phyloP scores from a whole-genome alignment of 2,113 vertebrate genomes.

The Carlito syrichta region DNA sequence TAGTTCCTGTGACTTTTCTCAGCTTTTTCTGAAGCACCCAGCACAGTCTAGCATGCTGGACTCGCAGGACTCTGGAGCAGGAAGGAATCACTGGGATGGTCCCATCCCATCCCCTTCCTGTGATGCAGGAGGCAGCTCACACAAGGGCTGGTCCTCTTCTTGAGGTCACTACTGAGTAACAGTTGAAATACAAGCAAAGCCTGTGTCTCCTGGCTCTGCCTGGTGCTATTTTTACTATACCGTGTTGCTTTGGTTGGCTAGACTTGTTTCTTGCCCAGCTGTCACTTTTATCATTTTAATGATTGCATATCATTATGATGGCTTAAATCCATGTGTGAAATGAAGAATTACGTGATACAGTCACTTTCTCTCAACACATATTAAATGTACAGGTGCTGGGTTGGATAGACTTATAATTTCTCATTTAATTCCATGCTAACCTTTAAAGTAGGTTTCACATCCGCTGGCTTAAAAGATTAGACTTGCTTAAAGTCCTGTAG shows the following conservation, averaged over 20 bases:
- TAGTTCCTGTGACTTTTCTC: background rate
- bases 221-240: background rate
- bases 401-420: background rate
- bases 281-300: conserved; percentile 22
- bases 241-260: background rate
- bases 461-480: background rate
- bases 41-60: too few relatives aligned
- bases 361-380: background rate
- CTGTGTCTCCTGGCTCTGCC: background rate
- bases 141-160: background rate
- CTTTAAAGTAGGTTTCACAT: background rate
- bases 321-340: conserved; percentile 16
- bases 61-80: background rate
- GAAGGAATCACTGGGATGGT: background rate
- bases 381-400: background rate
- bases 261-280: conserved; percentile 14
- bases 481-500: background rate
- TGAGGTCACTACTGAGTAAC: background rate
- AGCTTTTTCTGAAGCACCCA: background rate
- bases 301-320: background rate
- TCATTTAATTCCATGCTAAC: background rate
- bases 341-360: background rate
- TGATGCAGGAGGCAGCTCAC: background rate
- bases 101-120: accelerated
- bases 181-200: background rate